A percentile compares a stretch with the other conserved stretches of the same genome.
Conservation (phyloP, 1,140 invertebrate genomes). For the Caerostris darwini region DNA sequence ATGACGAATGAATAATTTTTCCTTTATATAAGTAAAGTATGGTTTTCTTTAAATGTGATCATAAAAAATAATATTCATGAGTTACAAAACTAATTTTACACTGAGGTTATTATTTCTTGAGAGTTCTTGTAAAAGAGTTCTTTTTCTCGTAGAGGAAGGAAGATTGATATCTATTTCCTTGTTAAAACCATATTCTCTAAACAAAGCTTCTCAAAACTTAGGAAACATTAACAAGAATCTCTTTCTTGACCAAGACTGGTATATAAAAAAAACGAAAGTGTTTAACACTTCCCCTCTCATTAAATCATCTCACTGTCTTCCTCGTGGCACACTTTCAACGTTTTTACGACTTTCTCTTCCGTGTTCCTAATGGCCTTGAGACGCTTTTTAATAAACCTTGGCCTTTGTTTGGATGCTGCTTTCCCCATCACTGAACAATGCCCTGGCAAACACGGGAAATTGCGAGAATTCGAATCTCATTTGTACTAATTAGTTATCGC, state of each 20-base stretch:
- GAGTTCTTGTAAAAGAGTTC: too few species aligned
- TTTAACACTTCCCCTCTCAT: not conserved
- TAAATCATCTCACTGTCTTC: not conserved
- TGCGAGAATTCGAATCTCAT: not conserved
- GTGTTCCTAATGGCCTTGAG: not conserved
- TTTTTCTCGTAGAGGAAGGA: too few species aligned
- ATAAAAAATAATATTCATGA: too few species aligned
- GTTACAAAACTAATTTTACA: too few species aligned
- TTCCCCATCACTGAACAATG: slow-evolving; percentile 14
- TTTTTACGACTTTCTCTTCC: slow-evolving; percentile 18
- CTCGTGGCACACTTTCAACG: not conserved
- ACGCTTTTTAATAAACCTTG: slow-evolving; percentile 15
- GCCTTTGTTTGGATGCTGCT: slow-evolving; percentile 25
- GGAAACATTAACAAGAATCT: not conserved
- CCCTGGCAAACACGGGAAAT: not conserved
- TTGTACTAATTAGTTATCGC: not conserved
- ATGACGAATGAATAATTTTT: too few species aligned
- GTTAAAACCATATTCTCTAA: not conserved
- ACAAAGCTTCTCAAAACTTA: not conserved
- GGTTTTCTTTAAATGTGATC: too few species aligned
- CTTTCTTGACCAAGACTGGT: not conserved
- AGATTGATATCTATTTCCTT: not conserved
- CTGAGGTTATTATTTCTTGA: too few species aligned
- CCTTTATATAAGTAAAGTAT: too few species aligned
- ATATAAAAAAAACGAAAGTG: not conserved